Percentiles rank a stretch among this genome's conserved stretches.
Evolutionary conservation across 2,888 invertebrate species (phyloP).

Genomic region (Hypomecis atomaria): DNA sequence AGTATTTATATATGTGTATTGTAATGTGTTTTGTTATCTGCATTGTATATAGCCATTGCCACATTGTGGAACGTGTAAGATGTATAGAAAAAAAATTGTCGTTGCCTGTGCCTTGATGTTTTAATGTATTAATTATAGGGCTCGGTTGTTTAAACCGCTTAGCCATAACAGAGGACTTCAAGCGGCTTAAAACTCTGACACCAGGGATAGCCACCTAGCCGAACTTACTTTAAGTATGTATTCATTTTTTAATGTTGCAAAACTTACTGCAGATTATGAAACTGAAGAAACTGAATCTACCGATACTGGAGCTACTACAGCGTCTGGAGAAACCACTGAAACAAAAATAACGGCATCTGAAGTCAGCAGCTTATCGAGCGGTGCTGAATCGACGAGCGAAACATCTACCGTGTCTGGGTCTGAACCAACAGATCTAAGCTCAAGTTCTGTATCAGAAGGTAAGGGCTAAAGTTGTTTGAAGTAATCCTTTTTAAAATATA

Average conservation of each 20-base stretch:
- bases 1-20: conserved; percentile 11
- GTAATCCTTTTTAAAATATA: too few relatives aligned
- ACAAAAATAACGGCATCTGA: conserved; percentile 21
- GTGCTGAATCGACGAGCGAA: conserved; percentile 1
- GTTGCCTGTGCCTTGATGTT: too few relatives aligned
- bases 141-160: too few relatives aligned
- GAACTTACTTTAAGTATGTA: too few relatives aligned
- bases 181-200: too few relatives aligned
- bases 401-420: not conserved
- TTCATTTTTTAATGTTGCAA: not conserved
- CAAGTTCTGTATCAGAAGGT: conserved; percentile 30
- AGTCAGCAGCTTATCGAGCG: not conserved
- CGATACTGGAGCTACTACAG: conserved; percentile 11
- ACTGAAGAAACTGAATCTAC: conserved; percentile 10
- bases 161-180: too few relatives aligned
- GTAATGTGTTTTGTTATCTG: not conserved
- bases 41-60: not conserved
- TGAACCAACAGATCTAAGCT: conserved; percentile 13
- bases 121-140: too few relatives aligned
- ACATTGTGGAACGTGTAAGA: too few relatives aligned
- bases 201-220: too few relatives aligned
- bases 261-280: conserved; percentile 1
- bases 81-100: too few relatives aligned
- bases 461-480: not conserved
- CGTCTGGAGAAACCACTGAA: not conserved